A percentile compares a stretch with the other conserved stretches of the same genome.
These are phyloP conservation scores for Polyploca ridens DNA, from an alignment of 2,888 invertebrate genomes.

Conservation along the genomic window DNA sequence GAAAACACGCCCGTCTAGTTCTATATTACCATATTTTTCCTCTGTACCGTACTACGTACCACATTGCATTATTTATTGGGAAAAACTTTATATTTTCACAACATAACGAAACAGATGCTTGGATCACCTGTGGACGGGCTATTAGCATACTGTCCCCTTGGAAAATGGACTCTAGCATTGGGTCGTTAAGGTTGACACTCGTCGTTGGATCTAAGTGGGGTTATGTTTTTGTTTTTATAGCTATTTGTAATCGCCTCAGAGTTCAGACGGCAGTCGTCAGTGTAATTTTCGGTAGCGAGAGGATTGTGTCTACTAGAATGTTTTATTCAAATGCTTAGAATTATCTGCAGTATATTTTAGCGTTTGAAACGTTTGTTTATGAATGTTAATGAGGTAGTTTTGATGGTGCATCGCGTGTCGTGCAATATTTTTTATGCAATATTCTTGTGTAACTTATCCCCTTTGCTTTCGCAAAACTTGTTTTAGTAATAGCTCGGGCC, in stretches of 20 bases:
- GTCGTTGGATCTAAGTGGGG: slow-evolving; percentile 24
- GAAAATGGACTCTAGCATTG: slow-evolving; percentile 50
- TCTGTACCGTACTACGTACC: slow-evolving; percentile 35
- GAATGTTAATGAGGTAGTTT: slow-evolving; percentile 49
- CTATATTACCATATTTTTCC: slow-evolving; percentile 53
- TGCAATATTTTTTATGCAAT: slow-evolving; percentile 26
- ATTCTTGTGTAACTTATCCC: slow-evolving; percentile 19
- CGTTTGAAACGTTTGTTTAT: slow-evolving; percentile 49
- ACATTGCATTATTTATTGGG: slow-evolving; percentile 81
- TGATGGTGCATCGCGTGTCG: slow-evolving; percentile 38
- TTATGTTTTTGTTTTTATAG: slow-evolving; percentile 66
- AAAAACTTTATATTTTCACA: slow-evolving; percentile 79
- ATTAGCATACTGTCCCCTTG: slow-evolving; percentile 48
- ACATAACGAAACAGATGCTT: slow-evolving; percentile 73
- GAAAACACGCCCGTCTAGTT: slow-evolving; percentile 43
- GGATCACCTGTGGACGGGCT: slow-evolving; percentile 71
- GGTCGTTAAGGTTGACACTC: slow-evolving; percentile 37
- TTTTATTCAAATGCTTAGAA: slow-evolving; percentile 65
- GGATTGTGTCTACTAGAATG: slow-evolving; percentile 61
- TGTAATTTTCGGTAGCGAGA: slow-evolving; percentile 57
- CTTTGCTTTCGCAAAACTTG: slow-evolving; percentile 22
- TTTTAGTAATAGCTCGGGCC: slow-evolving; percentile 13
- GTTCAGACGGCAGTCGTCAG: slow-evolving; percentile 35
- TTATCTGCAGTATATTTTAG: slow-evolving; percentile 46
- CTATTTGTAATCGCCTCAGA: slow-evolving; percentile 55